These are phyloP conservation scores for Diorhabda elongata DNA, from an alignment of 1,140 invertebrate species.

Conservation along the genomic window DNA sequence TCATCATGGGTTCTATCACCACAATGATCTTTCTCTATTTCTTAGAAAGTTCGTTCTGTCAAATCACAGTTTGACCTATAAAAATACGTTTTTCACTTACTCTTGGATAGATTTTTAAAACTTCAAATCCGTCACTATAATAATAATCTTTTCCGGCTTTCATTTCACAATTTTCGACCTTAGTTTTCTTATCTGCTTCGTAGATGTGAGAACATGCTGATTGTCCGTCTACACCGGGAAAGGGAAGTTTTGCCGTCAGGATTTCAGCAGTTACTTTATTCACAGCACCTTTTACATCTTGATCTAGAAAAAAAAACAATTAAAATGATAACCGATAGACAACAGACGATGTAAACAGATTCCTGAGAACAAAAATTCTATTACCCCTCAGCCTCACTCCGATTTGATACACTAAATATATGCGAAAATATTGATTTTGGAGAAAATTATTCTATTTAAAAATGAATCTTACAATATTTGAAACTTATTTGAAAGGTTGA, in stretches of 20 bases:
- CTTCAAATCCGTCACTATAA: constrained; percentile 65
- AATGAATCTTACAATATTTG: too few relatives aligned
- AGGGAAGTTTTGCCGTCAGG: constrained; percentile 60
- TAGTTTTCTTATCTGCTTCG: constrained; percentile 51
- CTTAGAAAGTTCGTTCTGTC: too few relatives aligned
- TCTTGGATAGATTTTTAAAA: constrained; percentile 63
- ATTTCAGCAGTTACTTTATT: constrained; percentile 60
- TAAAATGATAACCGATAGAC: not conserved
- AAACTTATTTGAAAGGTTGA: too few relatives aligned
- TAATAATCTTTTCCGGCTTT: constrained; percentile 60
- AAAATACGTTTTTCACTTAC: constrained; percentile 43
- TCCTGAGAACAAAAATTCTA: not conserved
- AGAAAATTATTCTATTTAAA: too few relatives aligned
- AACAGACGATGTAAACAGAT: not conserved
- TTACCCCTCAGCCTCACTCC: too few relatives aligned
- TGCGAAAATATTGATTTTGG: too few relatives aligned
- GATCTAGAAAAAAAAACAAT: constrained; percentile 45
- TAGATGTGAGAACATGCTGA: constrained; percentile 63
- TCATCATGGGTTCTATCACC: too few relatives aligned
- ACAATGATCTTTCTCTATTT: too few relatives aligned
- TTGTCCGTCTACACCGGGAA: constrained; percentile 69
- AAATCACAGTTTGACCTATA: not conserved
- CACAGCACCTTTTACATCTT: constrained; percentile 48
- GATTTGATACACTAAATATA: too few relatives aligned
- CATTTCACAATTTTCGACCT: constrained; percentile 60